Percentiles rank a stretch among this genome's conserved stretches.
Conservation (phyloP, 2,888 invertebrate species). For the Nineta flava region DNA sequence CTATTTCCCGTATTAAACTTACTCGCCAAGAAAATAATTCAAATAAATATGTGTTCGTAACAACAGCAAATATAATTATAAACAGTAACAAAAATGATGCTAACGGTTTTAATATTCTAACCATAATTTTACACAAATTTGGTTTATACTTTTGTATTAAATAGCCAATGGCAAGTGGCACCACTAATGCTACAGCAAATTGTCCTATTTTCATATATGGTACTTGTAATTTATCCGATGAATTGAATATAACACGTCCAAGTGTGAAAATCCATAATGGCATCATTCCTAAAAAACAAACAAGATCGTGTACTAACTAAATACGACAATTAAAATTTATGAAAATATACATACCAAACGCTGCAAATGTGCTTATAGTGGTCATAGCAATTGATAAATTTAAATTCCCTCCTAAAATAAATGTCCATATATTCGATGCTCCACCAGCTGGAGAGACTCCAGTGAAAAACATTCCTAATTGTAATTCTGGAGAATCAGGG, state of each 20-base stretch:
- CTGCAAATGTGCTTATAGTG: conserved; percentile 69
- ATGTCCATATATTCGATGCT: conserved; percentile 92
- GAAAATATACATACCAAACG: conserved; percentile 44
- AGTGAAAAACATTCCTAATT: conserved; percentile 76
- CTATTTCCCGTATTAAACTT: no score
- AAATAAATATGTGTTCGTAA: conserved; percentile 82
- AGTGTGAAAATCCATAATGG: conserved; percentile 84
- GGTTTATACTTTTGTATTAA: conserved; percentile 52
- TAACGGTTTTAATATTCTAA: conserved; percentile 69
- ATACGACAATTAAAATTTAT: conserved; percentile 4
- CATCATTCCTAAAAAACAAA: conserved; percentile 54
- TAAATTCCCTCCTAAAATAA: conserved; percentile 80
- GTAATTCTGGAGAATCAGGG: conserved; percentile 49
- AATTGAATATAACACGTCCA: conserved; percentile 56
- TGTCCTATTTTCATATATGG: conserved; percentile 63
- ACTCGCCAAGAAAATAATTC: conserved; percentile 78
- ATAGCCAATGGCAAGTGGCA: conserved; percentile 59
- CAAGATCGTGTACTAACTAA: no score
- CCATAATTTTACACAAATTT: conserved; percentile 49
- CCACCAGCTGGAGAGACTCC: conserved; percentile 89
- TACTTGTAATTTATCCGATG: conserved; percentile 47
- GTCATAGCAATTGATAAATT: conserved; percentile 94
- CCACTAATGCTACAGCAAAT: conserved; percentile 56
- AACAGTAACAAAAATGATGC: conserved; percentile 64
- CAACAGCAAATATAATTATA: conserved; percentile 72